phyloP scores from a whole-genome alignment of 2,888 invertebrate genomes.

The Liopterus haemorrhoidalis region DNA sequence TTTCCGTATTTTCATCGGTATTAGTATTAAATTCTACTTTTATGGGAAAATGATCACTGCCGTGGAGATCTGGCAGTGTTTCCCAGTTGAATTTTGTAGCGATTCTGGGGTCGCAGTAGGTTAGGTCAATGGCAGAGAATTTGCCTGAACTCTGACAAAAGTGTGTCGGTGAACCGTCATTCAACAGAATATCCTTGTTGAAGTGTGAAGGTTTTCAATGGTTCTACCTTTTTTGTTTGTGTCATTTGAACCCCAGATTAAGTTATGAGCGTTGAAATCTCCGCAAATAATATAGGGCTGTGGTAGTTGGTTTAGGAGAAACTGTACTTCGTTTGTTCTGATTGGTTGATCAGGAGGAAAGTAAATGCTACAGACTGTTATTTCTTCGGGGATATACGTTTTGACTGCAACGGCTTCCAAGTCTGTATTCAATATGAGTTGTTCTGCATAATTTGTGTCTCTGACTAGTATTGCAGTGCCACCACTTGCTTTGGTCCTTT shows the following conservation, averaged over 20 bases:
- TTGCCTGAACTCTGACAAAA: neutral
- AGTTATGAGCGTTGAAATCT: slow-evolving; percentile 6
- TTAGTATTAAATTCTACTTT: too few species aligned
- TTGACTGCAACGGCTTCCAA: slow-evolving; percentile 22
- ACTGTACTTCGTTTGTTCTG: neutral
- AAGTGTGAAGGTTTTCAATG: slow-evolving; percentile 4
- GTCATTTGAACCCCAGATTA: neutral
- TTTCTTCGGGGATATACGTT: slow-evolving; percentile 5
- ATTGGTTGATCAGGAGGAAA: slow-evolving; percentile 9
- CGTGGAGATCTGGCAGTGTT: neutral
- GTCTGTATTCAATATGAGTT: slow-evolving; percentile 12
- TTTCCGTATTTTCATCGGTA: too few species aligned
- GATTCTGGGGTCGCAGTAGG: neutral
- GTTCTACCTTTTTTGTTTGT: slow-evolving; percentile 4
- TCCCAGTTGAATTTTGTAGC: neutral
- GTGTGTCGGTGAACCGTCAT: slow-evolving; percentile 4
- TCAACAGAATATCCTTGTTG: neutral
- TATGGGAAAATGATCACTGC: too few species aligned
- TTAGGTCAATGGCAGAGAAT: neutral
- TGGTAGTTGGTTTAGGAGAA: slow-evolving; percentile 2
- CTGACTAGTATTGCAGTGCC: slow-evolving; percentile 23
- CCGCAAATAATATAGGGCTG: neutral
- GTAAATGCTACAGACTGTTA: slow-evolving; percentile 24
- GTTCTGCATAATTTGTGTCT: slow-evolving; percentile 11
- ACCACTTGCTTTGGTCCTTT: slow-evolving; percentile 20